These are phyloP conservation scores for Melieria omissa DNA, from an alignment of 2,888 invertebrate genomes.

Conservation along the genomic window DNA sequence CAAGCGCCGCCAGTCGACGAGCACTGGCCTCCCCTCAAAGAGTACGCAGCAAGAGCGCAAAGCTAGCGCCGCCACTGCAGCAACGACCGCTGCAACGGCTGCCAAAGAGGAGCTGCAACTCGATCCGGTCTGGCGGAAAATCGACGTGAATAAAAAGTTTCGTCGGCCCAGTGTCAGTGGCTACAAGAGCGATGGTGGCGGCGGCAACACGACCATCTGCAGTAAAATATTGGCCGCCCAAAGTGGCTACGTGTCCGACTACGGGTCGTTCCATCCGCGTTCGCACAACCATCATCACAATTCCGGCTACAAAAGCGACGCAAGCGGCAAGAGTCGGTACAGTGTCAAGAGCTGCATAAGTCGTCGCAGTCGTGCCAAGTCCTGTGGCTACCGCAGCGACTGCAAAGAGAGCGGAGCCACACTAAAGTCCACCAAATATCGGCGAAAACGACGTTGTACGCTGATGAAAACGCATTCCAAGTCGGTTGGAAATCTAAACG, in stretches of 20 bases:
- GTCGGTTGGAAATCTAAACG: slow-evolving; percentile 64
- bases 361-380: slow-evolving; percentile 68
- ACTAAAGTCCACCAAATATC: slow-evolving; percentile 61
- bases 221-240: slow-evolving; percentile 66
- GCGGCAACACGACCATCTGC: slow-evolving; percentile 64
- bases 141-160: slow-evolving; percentile 74
- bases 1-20: slow-evolving; percentile 74
- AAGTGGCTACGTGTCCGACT: slow-evolving; percentile 73
- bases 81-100: slow-evolving; percentile 54
- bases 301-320: slow-evolving; percentile 73
- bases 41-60: slow-evolving; percentile 26
- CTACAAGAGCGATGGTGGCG: slow-evolving; percentile 71
- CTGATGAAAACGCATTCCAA: slow-evolving; percentile 58
- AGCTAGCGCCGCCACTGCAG: neutral
- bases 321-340: slow-evolving; percentile 73
- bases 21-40: slow-evolving; percentile 60
- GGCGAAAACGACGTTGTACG: slow-evolving; percentile 58
- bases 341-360: slow-evolving; percentile 71
- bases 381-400: slow-evolving; percentile 63
- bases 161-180: slow-evolving; percentile 71
- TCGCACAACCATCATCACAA: slow-evolving; percentile 55
- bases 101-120: slow-evolving; percentile 70
- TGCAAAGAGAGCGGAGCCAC: slow-evolving; percentile 57
- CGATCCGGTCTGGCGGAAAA: slow-evolving; percentile 75
- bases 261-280: slow-evolving; percentile 65